Evolutionary conservation across 2,888 invertebrate genomes (phyloP), one percentile per base, ranked within the genome.

Genomic region (Tridacna crocea): DNA sequence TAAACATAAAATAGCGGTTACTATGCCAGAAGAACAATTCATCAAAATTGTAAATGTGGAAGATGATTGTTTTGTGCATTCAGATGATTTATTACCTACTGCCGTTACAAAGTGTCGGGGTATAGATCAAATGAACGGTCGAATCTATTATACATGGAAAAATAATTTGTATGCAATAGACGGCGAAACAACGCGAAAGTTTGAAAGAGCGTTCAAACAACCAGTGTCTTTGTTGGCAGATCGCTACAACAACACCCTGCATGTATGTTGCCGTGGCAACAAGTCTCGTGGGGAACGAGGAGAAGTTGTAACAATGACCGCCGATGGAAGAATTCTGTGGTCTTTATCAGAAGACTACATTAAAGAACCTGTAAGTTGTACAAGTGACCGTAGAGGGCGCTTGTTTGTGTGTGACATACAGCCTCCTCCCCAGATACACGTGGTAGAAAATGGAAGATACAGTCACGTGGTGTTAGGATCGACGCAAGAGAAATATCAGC

Each of bases 391-490:
- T 22, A 46, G 77, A 15, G 83, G 83, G 15, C 65, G 68, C 60
- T 72, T 83, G 12, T 83, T 77, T 51, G 72, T 83, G 2, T 83
- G 83, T 75, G 80, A 80, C 51, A 65, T 77, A 22, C 60, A 83
- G 27, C 77, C 83, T 0, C 78, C 80, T 0, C 58, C 77, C 1
- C 70, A 77, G 24, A 80, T 80, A 15, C 83, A 83, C 58, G 55
- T 83, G 13, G 26, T 48, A 0, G 58, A 68, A 15, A 24, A 75
- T 46, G 83, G 83, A 17, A 60, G 36, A 61, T 80, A 83, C 55
- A 75, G 77, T 55, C 75, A 80, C 17, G 58, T 61, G 26, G 47
- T 83, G 26, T 60, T 83, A 12, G 75, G 74, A 17, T 46, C 77
- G 12, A 65, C 63, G 48, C 60, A 72, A 19, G 83, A 77, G n/a